phyloP scores from a whole-genome alignment of 2,888 invertebrate species.

The Villa cingulata region DNA sequence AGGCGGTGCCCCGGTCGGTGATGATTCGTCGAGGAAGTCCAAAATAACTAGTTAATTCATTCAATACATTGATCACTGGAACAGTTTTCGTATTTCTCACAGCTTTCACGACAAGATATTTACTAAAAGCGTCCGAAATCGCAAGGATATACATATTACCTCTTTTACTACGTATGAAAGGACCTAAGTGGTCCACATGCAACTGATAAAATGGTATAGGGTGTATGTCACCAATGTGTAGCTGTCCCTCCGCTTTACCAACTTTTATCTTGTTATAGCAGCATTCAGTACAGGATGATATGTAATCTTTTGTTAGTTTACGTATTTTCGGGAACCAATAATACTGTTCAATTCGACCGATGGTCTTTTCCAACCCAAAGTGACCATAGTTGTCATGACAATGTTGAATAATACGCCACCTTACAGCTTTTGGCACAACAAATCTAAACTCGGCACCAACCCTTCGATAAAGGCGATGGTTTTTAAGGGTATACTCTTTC shows the following conservation, averaged over 20 bases:
- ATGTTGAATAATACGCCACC: neutral
- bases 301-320: slow-evolving; percentile 4
- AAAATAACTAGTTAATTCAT: neutral
- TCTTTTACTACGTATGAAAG: slow-evolving; percentile 3
- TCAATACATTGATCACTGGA: neutral
- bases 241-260: slow-evolving; percentile 1
- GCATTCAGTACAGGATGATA: slow-evolving; percentile 3
- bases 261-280: slow-evolving; percentile 3
- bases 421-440: slow-evolving; percentile 2
- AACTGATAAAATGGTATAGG: slow-evolving; percentile 7
- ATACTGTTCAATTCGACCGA: neutral
- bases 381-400: slow-evolving; percentile 7
- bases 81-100: slow-evolving; percentile 1
- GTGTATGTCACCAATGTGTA: neutral
- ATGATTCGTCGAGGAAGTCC: neutral
- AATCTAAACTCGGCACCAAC: neutral
- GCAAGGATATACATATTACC: slow-evolving; percentile 1
- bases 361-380: slow-evolving; percentile 6
- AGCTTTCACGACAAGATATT: slow-evolving; percentile 5
- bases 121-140: slow-evolving; percentile 1
- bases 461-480: neutral
- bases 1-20: slow-evolving; percentile 4
- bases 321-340: slow-evolving; percentile 5
- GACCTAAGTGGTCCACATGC: slow-evolving; percentile 13
- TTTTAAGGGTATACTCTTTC: neutral